These are phyloP conservation scores for Adineta ricciae DNA, from an alignment of 2,888 invertebrate genomes.

Conservation along the genomic window DNA sequence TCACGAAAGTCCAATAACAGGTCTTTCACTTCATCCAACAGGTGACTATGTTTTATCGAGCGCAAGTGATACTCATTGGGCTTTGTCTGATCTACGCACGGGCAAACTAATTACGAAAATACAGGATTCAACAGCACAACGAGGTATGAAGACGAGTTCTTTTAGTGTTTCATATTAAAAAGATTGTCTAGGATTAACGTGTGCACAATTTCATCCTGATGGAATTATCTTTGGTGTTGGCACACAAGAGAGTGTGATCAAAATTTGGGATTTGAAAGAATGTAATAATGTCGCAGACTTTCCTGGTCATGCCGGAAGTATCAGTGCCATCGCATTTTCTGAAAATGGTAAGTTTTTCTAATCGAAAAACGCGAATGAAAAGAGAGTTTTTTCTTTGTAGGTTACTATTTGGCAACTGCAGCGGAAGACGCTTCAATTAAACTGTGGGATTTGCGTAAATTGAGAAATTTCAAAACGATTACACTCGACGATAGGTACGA, in stretches of 20 bases:
- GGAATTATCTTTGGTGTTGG: conserved; percentile 97
- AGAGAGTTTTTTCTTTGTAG: neutral
- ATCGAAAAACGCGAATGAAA: neutral
- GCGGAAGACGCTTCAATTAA: conserved; percentile 94
- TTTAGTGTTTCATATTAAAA: too few relatives aligned
- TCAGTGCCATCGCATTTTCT: conserved; percentile 92
- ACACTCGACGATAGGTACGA: conserved; percentile 81
- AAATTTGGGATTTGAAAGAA: conserved; percentile 98
- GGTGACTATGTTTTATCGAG: conserved; percentile 92
- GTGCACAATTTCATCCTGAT: conserved; percentile 97
- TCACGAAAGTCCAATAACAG: conserved; percentile 89
- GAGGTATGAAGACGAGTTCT: neutral
- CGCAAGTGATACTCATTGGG: conserved; percentile 83
- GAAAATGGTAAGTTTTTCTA: conserved; percentile 96
- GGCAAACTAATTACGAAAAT: conserved; percentile 59
- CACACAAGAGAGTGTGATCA: conserved; percentile 81
- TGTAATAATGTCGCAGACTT: conserved; percentile 95
- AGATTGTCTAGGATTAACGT: conserved; percentile 62
- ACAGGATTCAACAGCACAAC: neutral
- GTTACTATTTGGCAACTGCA: conserved; percentile 89
- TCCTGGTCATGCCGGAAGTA: conserved; percentile 85
- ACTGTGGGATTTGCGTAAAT: conserved; percentile 94
- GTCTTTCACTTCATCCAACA: conserved; percentile 89
- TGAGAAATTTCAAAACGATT: conserved; percentile 94
- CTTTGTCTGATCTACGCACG: conserved; percentile 88